A percentile compares a stretch with the other conserved stretches of the same genome.
phyloP scores from a whole-genome alignment of 2,888 invertebrate genomes.

The Octonoba sinensis region DNA sequence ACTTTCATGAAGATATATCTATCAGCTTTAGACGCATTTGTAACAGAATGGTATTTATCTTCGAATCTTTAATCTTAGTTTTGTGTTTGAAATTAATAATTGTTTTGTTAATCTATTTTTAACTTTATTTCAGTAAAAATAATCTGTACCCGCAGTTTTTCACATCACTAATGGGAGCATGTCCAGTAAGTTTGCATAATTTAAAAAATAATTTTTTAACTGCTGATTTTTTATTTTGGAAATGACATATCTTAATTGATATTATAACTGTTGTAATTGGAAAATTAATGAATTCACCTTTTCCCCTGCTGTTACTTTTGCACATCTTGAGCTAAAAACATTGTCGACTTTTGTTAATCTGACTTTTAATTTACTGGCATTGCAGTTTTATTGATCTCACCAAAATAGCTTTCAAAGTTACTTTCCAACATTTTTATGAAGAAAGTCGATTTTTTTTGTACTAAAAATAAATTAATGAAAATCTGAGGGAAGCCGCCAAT shows the following conservation, averaged over 20 bases:
- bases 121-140: constrained; percentile 29
- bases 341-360: neutral
- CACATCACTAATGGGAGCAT: constrained; percentile 40
- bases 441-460: too few relatives aligned
- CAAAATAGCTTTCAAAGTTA: neutral
- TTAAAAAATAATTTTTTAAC: neutral
- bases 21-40: constrained; percentile 46
- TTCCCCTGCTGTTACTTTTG: too few relatives aligned
- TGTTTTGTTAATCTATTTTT: neutral
- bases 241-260: too few relatives aligned
- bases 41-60: constrained; percentile 25
- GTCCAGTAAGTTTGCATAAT: constrained; percentile 46
- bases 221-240: neutral
- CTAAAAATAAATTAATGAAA: too few relatives aligned
- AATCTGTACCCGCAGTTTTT: constrained; percentile 52
- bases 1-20: constrained; percentile 37
- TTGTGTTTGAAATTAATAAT: neutral
- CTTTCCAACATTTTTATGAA: too few relatives aligned
- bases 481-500: too few relatives aligned
- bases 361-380: neutral
- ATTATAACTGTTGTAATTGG: too few relatives aligned
- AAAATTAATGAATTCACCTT: too few relatives aligned
- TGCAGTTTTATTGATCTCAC: neutral
- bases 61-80: neutral
- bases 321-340: neutral